Base-by-base conservation (phyloP, 2,797 vertebrate species). In the Premnoplex brunnescens region DNA sequence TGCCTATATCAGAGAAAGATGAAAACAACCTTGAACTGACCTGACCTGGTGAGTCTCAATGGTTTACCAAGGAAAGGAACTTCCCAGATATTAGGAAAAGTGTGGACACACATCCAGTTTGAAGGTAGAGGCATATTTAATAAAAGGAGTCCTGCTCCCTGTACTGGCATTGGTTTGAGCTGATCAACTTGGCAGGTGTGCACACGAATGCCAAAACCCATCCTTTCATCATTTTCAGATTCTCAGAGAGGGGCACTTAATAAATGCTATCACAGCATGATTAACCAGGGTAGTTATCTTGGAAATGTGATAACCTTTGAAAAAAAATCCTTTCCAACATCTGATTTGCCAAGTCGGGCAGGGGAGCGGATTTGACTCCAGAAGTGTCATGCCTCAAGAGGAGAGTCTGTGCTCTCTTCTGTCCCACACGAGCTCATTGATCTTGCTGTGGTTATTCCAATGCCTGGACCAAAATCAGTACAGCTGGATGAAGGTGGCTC, bases 401-500 rank as follows among this genome's bases (percentile, higher is more conserved):
- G 81, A 64, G 28, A 72, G 24, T 34, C 9, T 73, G 24, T 78
- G n/a, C 22, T 52, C 41, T 39, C 7, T 52, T 54, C 30, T 58
- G 64, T 19, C 43, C 24, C 3, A 1, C 56, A 71, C 9, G 19
- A 23, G 44, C 34, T 68, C 49, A 22, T 0, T 46, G 34, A 59
- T 67, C 5, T 14, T 43, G 19, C 10, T 68, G 21, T 68, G 41
- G 34, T n/a, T 60, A 24, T 46, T 56, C 52, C 16, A 48, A 39
- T 0, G 2, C 24, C 52, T 0, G 0, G 27, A 54, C 4, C 43
- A 64, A 30, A 51, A 84, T n/a, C 39, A 36, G 36, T 8, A 22
- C 66, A 73, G 30, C 54, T 59, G 36, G 41, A 32, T 21, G 30
- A 56, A 34, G 2, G 0, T 3, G 22, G 28, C 67, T 63, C 39